Conservation (phyloP, 2,797 vertebrate genomes). For the Varecia variegata region DNA sequence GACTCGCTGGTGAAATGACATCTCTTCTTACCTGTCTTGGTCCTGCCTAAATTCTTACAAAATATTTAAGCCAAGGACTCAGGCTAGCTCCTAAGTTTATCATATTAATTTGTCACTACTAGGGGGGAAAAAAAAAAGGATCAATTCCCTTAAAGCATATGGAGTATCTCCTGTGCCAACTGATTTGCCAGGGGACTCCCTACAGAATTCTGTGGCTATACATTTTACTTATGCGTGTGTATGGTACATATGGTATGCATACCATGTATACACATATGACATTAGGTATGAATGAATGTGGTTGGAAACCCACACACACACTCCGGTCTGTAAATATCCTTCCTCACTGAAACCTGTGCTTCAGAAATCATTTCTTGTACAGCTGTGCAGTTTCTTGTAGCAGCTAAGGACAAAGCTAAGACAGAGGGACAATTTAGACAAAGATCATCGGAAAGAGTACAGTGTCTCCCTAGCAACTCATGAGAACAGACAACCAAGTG, state of each 20-base stretch:
- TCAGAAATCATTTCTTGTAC: slow-evolving; percentile 69
- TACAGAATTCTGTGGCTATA: slow-evolving; percentile 43
- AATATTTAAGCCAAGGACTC: slow-evolving; percentile 73
- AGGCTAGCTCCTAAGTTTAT: slow-evolving; percentile 68
- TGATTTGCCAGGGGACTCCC: slow-evolving; percentile 66
- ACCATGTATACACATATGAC: slow-evolving; percentile 50
- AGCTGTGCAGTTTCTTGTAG: slow-evolving; percentile 77
- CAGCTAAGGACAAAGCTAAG: slow-evolving; percentile 66
- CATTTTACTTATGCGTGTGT: slow-evolving; percentile 40
- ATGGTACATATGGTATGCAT: slow-evolving; percentile 36
- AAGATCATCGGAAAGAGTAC: slow-evolving; percentile 42
- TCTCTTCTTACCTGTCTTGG: slow-evolving; percentile 65
- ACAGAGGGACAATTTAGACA: slow-evolving; percentile 47
- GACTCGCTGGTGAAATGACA: slow-evolving; percentile 78
- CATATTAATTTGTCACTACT: slow-evolving; percentile 48
- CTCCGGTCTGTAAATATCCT: slow-evolving; percentile 73
- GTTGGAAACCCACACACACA: slow-evolving; percentile 64
- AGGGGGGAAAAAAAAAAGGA: not conserved
- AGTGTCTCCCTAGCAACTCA: slow-evolving; percentile 59
- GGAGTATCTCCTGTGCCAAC: slow-evolving; percentile 57
- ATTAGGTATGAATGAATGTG: slow-evolving; percentile 33
- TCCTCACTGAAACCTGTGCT: slow-evolving; percentile 67
- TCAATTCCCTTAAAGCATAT: slow-evolving; percentile 51
- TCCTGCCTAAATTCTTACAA: slow-evolving; percentile 76
- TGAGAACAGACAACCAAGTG: slow-evolving; percentile 63